These are phyloP conservation scores for Myrmecobius fasciatus DNA, from an alignment of 2,113 vertebrate species.

Conservation along the genomic window DNA sequence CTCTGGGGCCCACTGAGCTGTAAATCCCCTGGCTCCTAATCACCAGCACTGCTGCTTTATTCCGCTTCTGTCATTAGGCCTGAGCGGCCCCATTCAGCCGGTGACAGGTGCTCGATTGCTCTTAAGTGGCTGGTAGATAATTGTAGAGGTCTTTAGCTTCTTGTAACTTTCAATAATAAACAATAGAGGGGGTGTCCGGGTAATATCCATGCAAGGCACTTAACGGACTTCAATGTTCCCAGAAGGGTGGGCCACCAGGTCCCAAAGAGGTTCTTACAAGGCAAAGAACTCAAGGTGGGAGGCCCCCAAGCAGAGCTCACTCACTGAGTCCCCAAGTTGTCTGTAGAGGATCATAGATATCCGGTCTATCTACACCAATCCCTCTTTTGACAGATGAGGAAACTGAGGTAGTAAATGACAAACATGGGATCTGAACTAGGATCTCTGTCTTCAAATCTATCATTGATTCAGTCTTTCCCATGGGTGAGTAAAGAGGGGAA, in stretches of 20 bases:
- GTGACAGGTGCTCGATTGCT: conserved; percentile 82
- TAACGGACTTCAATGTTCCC: conserved; percentile 33
- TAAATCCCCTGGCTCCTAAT: conserved; percentile 61
- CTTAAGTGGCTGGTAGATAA: conserved; percentile 81
- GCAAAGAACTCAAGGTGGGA: neutral
- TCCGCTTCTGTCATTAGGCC: conserved; percentile 75
- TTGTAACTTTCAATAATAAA: conserved; percentile 82
- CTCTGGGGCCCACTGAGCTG: conserved; percentile 47
- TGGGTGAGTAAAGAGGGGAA: neutral
- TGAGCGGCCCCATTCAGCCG: conserved; percentile 72
- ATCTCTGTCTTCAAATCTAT: neutral
- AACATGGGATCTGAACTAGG: neutral
- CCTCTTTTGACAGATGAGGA: neutral
- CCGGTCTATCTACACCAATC: neutral
- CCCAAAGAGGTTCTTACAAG: conserved; percentile 42
- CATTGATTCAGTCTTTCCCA: neutral
- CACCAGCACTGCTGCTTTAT: conserved; percentile 69
- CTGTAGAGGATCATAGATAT: neutral
- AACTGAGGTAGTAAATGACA: neutral
- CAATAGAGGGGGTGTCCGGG: conserved; percentile 50
- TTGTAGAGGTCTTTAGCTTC: conserved; percentile 82
- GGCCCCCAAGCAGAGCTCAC: neutral
- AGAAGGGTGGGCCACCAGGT: neutral
- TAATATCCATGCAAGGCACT: conserved; percentile 47
- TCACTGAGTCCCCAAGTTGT: neutral